Evolutionary conservation across 1,140 invertebrate genomes (phyloP), one percentile per base, ranked within the genome.

Genomic region (Cydia strobilella): DNA sequence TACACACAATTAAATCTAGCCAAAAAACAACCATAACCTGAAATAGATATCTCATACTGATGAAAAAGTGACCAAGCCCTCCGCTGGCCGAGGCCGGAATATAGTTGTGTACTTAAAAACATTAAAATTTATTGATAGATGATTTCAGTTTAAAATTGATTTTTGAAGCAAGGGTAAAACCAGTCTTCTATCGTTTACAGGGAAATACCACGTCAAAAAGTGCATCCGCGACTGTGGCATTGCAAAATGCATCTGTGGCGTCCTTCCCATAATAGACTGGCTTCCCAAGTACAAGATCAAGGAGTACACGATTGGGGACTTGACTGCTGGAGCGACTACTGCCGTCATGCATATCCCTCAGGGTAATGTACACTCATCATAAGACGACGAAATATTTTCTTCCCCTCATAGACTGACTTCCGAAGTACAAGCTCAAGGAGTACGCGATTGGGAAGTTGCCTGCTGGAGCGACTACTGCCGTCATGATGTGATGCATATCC

Each of bases 401-500:
- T 27, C 27, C 27, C 27, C 2, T 27, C 27, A 27, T 27, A 27
- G n/a, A n/a, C n/a, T 27, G 27, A 3, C 3, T 27, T 27, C 27
- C 27, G 27, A 27, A 27, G 3, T 4, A 27, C 27, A 27, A 27
- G 27, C 27, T 94, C 88, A 94, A 94, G 79, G 87, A 94, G 59
- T 93, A 96, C 84, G 89, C 97, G 25, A 75, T 95, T 0, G 93
- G 94, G 2, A 96, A 97, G 91, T 83, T 96, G 9, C 94, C 96
- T 23, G 94, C 96, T 4, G 98, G 98, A 4, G 93, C 97, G 65
- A 98, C 97, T 1, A 96, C 98, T 6, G 97, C 97, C n/a, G 96
- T 98, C 76, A 97, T n/a, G n/a, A n/a, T n/a, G n/a, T n/a, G n/a
- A n/a, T 99, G 96, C 97, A 98, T 84, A 98, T 99, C 88, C 97